Conservation (phyloP, 2,888 invertebrate species). For the Metellina segmentata region DNA sequence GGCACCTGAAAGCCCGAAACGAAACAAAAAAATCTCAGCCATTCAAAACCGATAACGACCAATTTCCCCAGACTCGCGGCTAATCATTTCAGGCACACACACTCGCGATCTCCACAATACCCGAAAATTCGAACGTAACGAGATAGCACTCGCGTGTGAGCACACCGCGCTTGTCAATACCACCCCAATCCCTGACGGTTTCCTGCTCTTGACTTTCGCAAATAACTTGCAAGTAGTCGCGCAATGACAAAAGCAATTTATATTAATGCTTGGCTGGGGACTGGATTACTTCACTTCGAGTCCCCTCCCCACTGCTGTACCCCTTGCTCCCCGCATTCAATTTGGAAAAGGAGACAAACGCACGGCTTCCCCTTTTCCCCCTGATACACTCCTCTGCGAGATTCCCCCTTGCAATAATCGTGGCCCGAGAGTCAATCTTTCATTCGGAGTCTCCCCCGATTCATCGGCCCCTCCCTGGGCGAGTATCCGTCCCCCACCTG, state of each 20-base stretch:
- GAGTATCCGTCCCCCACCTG: slow-evolving; percentile 11
- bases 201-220: neutral
- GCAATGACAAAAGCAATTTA: slow-evolving; percentile 61
- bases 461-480: slow-evolving; percentile 15
- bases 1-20: no score
- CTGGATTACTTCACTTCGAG: slow-evolving; percentile 24
- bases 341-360: neutral
- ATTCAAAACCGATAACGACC: no score
- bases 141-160: neutral
- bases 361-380: neutral
- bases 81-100: no score
- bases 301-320: neutral
- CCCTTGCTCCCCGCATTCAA: slow-evolving; percentile 33
- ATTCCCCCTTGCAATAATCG: slow-evolving; percentile 13
- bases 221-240: neutral
- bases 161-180: neutral
- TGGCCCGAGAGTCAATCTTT: neutral
- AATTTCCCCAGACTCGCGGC: no score
- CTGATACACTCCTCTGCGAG: slow-evolving; percentile 34
- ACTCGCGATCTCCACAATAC: neutral
- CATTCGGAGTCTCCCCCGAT: neutral
- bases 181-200: neutral
- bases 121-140: neutral
- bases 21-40: no score
- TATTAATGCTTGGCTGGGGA: slow-evolving; percentile 54